A percentile compares a stretch with the other conserved stretches of the same genome.
phyloP scores from a whole-genome alignment of 2,888 invertebrate species.

The Corbicula japonica region DNA sequence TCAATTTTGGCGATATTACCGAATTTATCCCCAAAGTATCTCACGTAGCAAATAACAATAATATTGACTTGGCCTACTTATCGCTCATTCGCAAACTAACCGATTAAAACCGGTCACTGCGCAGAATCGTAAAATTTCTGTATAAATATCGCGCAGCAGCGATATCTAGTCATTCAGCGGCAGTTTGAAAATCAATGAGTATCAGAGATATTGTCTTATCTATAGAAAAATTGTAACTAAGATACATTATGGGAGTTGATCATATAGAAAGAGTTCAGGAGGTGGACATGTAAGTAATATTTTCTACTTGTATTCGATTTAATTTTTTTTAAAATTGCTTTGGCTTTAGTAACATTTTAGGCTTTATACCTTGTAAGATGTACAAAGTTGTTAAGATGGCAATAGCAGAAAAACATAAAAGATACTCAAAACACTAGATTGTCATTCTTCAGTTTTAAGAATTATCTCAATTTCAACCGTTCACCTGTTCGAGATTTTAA shows the following conservation, averaged over 20 bases:
- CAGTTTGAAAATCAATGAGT: not conserved
- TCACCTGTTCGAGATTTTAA: no score
- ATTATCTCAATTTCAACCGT: conserved; percentile 1
- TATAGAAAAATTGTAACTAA: not conserved
- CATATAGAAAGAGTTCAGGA: not conserved
- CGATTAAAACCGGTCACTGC: not conserved
- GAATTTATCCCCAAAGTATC: no score
- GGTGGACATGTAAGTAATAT: conserved; percentile 6
- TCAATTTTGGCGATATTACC: no score
- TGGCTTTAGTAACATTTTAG: not conserved
- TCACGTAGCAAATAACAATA: no score
- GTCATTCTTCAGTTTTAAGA: not conserved
- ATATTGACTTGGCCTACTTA: not conserved
- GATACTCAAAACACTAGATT: not conserved
- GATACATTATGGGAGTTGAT: conserved; percentile 13
- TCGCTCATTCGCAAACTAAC: not conserved
- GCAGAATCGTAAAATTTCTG: conserved; percentile 2
- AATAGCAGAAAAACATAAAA: no score
- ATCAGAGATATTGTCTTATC: not conserved
- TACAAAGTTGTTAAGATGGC: no score
- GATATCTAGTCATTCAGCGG: not conserved
- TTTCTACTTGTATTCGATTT: not conserved
- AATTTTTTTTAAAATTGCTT: not conserved
- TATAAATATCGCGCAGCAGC: not conserved
- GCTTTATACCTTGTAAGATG: not conserved